Conservation (phyloP, 2,113 vertebrate species). For the Muscicapa adusta region DNA sequence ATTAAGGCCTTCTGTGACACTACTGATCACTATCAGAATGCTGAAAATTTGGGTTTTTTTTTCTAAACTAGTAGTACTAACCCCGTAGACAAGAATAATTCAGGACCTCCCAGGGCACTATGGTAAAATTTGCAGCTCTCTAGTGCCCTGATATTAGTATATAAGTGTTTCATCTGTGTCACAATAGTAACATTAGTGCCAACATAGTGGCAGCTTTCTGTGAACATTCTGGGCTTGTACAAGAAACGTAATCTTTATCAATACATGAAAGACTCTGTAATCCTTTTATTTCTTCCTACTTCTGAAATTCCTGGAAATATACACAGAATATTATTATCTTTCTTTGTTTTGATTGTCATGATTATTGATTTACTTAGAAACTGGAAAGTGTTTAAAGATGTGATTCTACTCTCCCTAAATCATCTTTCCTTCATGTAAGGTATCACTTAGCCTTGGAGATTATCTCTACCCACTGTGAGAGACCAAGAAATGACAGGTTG, state of each 20-base stretch:
- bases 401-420: not conserved
- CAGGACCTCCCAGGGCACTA: not conserved
- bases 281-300: not conserved
- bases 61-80: not conserved
- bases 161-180: rapidly evolving
- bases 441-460: not conserved
- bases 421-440: rapidly evolving
- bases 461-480: rapidly evolving
- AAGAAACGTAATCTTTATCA: not conserved
- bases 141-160: not conserved
- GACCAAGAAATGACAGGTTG: not conserved
- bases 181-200: not conserved
- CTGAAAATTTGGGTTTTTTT: not conserved
- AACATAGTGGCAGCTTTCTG: not conserved
- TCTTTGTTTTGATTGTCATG: not conserved
- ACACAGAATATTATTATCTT: not conserved
- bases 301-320: not conserved
- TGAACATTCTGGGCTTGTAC: not conserved
- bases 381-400: not conserved
- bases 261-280: rapidly evolving
- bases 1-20: not conserved
- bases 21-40: not conserved
- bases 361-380: not conserved
- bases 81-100: not conserved
- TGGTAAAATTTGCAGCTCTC: not conserved